Base-by-base conservation (phyloP, 2,113 vertebrate species). In the Mormoops blainvillei region DNA sequence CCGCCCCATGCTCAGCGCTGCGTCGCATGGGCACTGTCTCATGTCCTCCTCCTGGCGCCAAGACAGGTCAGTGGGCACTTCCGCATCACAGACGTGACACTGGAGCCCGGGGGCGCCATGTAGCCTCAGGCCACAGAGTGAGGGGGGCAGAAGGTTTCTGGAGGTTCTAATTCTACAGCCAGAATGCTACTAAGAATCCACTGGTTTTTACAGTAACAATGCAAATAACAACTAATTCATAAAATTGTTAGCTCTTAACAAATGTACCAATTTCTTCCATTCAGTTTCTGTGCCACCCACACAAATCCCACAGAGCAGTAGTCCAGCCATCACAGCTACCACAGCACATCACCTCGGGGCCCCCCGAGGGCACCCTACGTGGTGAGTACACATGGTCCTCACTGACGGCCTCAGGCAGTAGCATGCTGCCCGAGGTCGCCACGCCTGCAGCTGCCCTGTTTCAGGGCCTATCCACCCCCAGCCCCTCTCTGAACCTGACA, bases 361-460 rank as follows among this genome's bases (percentile, higher is more conserved):
- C 3, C 13, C 43, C 3, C n/a, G n/a, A 11, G 1, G 82, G 33
- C 1, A 3, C 33, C 43, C 63, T 36, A 5, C 15, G 4, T 3
- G 9, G 5, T 3, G 18, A 5, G 28, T 26, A 20, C 7, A 0
- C 3, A 3, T 8, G 18, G 43, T 24, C 31, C 22, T 18, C 7
- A 4, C 14, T 8, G 61, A 36, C 20, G 38, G 48, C 4, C 48
- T 31, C 83, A 28, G 45, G 36, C 14, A 52, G 45, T 28, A 85
- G 63, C 12, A 12, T 26, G 61, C 19, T 3, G 31, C 81, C 81
- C 31, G 6, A 36, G 56, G 7, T 11, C 82, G 36, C 33, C 0
- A 33, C 58, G 7, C 12, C 13, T 28, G 41, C 31, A 3, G 12
- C 38, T 43, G 56, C 58, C 24, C 33, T 26, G n/a, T 36, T 12